Evolutionary conservation across 1,140 invertebrate species (phyloP).

Genomic region (Drosophila erecta): DNA sequence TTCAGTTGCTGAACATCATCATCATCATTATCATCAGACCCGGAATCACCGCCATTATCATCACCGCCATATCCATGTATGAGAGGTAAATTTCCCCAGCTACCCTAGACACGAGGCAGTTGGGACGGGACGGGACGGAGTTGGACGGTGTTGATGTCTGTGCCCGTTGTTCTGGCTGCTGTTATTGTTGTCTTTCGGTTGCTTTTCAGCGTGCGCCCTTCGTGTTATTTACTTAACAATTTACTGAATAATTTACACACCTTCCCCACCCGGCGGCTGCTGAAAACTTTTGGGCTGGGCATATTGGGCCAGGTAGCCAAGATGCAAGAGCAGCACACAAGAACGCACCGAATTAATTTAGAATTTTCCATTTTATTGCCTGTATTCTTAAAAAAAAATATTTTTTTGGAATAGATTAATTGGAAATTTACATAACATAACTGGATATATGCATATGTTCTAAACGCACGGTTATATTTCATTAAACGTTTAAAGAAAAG

Average conservation of each 20-base stretch:
- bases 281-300: background rate
- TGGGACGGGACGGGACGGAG: background rate
- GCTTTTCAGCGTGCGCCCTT: constrained; percentile 62
- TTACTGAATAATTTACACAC: constrained; percentile 80
- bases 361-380: too few species aligned
- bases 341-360: background rate
- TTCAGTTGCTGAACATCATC: constrained; percentile 26
- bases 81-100: constrained; percentile 42
- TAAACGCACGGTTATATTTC: too few species aligned
- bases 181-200: constrained; percentile 56
- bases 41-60: constrained; percentile 33
- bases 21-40: constrained; percentile 13
- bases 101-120: constrained; percentile 30
- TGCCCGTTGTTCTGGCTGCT: constrained; percentile 38
- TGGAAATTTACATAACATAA: too few species aligned
- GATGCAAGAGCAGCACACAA: background rate
- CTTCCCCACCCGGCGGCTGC: constrained; percentile 10
- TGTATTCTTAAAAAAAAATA: too few species aligned
- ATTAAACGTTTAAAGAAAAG: too few species aligned
- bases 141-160: constrained; percentile 38
- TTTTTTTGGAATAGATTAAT: too few species aligned
- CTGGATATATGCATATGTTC: too few species aligned
- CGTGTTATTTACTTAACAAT: constrained; percentile 82
- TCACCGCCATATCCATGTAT: constrained; percentile 33
- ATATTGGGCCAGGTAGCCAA: background rate